phyloP scores from a whole-genome alignment of 2,113 vertebrate genomes.

The Echinops telfairi region DNA sequence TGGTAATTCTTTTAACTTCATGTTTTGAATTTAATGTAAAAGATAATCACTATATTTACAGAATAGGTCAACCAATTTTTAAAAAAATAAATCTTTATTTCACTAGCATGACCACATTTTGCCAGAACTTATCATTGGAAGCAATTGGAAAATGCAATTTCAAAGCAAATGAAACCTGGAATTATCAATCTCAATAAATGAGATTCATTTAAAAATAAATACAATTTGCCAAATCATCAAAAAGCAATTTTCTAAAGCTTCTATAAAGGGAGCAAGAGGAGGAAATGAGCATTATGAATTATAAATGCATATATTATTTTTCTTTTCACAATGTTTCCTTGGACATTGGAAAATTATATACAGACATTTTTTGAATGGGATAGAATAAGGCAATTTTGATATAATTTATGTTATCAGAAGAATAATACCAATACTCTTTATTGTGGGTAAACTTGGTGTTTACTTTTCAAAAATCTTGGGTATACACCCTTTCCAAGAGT shows the following conservation, averaged over 20 bases:
- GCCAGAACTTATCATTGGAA: constrained; percentile 76
- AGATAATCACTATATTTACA: constrained; percentile 58
- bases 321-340: constrained; percentile 35
- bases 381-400: constrained; percentile 48
- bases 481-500: constrained; percentile 18
- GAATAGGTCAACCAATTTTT: constrained; percentile 53
- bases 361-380: constrained; percentile 43
- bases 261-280: constrained; percentile 57
- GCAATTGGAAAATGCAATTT: constrained; percentile 74
- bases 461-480: constrained; percentile 58
- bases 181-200: constrained; percentile 80
- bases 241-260: constrained; percentile 77
- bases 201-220: constrained; percentile 82
- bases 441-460: constrained; percentile 19
- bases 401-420: constrained; percentile 51
- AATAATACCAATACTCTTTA: neutral
- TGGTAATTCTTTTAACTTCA: too few species aligned
- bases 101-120: constrained; percentile 68
- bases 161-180: constrained; percentile 75
- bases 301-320: constrained; percentile 70
- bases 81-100: constrained; percentile 63
- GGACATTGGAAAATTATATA: constrained; percentile 40
- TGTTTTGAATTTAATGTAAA: constrained; percentile 68
- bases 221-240: constrained; percentile 77
- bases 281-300: constrained; percentile 58